These are phyloP conservation scores for Leguminivora glycinivorella DNA, from an alignment of 1,140 invertebrate genomes.

Conservation along the genomic window DNA sequence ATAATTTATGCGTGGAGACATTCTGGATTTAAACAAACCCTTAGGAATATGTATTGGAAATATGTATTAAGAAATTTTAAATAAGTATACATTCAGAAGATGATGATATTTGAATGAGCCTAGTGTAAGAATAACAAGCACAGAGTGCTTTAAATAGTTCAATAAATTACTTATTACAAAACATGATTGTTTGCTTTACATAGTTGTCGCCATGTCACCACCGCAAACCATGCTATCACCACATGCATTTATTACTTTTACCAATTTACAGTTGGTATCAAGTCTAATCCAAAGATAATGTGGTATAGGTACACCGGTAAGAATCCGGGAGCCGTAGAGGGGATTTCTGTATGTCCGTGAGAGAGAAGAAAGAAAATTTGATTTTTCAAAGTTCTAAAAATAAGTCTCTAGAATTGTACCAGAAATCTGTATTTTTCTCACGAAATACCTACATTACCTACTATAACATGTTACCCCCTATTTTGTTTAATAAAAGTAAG, in stretches of 20 bases:
- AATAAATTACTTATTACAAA: constrained; percentile 1
- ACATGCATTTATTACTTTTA: not conserved
- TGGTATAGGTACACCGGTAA: not conserved
- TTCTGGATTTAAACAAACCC: constrained; percentile 45
- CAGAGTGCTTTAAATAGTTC: not conserved
- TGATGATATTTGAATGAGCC: not conserved
- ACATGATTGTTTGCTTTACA: constrained; percentile 1
- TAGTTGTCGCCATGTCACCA: not conserved
- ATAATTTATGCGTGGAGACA: constrained; percentile 51
- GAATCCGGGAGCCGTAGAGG: too few relatives aligned
- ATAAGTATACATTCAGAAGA: not conserved
- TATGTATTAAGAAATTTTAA: constrained; percentile 33
- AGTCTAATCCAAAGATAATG: too few relatives aligned
- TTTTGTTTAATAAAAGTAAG: too few relatives aligned
- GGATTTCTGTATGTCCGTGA: too few relatives aligned
- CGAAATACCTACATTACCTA: too few relatives aligned
- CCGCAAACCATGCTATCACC: not conserved
- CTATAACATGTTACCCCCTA: too few relatives aligned
- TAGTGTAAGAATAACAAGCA: not conserved
- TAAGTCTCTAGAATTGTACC: too few relatives aligned
- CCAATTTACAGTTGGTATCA: too few relatives aligned
- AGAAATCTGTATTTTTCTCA: too few relatives aligned
- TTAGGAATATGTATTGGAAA: constrained; percentile 46
- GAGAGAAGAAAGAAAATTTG: too few relatives aligned
- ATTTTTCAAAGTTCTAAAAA: too few relatives aligned